Evolutionary conservation across 2,113 vertebrate species (phyloP), one percentile per base, ranked within the genome.

Genomic region (Morphnarchus princeps): DNA sequence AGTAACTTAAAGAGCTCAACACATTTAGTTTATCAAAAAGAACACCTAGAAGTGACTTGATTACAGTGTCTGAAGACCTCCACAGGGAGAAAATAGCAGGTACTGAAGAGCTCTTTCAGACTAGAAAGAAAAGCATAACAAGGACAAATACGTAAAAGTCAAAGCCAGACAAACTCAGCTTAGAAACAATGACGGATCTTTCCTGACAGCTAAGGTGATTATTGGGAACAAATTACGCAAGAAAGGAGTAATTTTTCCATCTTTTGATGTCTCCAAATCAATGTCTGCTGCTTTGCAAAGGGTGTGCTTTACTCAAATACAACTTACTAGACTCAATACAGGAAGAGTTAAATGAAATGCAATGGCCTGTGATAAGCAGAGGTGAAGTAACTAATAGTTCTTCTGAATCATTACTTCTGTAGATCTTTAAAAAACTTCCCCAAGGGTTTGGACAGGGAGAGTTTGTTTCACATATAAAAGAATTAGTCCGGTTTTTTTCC

Each of bases 31-130:
- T 91, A 93, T 90, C 49, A 77, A 79, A 79, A 87, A 82, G 61
- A 87, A 40, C 70, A 91, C 61, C 1, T 7, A 95, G 83, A 91
- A 58, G 21, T 93, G 66, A 76, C 78, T 82, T 93, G 90, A 94
- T 94, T 95, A 94, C 25, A 82, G 43, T 82, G 54, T 91, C 91
- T 94, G 54, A 85, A 88, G 87, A 76, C 34, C 49, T 79, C 47
- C 57, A 77, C 28, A 32, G 74, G 54, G 71, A 94, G 92, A 82
- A 95, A 96, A 94, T 42, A 88, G 62, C 78, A 93, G 42, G 66
- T 57, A 42, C 70, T 82, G 57, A 94, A 91, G 82, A 93, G 82
- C 22, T 73, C n/a, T 90, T 93, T 72, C 78, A 95, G 66, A 18
- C 66, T 72, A 59, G 49, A 54, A 59, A 79, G 49, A 80, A 88